phyloP scores from a whole-genome alignment of 2,888 invertebrate genomes.

The Acanthosepion pharaonis region DNA sequence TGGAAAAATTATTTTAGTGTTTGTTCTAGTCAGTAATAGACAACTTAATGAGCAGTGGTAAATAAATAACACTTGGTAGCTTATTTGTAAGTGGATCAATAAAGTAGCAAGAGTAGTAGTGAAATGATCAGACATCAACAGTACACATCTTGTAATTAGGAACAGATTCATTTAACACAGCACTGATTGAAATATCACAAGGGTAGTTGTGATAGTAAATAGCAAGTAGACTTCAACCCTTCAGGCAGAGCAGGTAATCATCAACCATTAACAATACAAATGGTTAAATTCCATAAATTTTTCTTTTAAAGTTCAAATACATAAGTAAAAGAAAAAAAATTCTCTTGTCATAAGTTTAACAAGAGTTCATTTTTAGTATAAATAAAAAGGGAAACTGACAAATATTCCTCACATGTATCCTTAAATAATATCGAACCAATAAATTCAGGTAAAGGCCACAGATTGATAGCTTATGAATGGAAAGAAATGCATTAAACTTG shows the following conservation, averaged over 20 bases:
- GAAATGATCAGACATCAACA: neutral
- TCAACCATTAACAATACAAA: no score
- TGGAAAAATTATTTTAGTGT: neutral
- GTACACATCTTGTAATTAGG: neutral
- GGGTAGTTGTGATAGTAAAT: neutral
- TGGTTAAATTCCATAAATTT: neutral
- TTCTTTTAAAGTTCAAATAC: neutral
- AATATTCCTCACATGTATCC: no score
- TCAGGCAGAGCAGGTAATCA: no score
- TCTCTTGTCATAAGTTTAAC: neutral
- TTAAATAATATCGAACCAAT: no score
- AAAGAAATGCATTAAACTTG: no score
- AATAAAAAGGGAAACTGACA: no score
- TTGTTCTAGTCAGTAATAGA: neutral
- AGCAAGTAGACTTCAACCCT: neutral
- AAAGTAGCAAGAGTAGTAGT: neutral
- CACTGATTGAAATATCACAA: neutral
- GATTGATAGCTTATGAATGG: no score
- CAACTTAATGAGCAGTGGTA: neutral
- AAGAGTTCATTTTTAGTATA: no score
- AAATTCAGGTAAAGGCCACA: no score
- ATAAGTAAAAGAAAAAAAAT: neutral
- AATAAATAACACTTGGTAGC: neutral
- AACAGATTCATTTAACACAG: conserved; percentile 24
- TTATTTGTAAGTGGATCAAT: neutral